A percentile compares a stretch with the other conserved stretches of the same genome.
Conservation (phyloP, 2,888 invertebrate genomes). For the Seira musarum region DNA sequence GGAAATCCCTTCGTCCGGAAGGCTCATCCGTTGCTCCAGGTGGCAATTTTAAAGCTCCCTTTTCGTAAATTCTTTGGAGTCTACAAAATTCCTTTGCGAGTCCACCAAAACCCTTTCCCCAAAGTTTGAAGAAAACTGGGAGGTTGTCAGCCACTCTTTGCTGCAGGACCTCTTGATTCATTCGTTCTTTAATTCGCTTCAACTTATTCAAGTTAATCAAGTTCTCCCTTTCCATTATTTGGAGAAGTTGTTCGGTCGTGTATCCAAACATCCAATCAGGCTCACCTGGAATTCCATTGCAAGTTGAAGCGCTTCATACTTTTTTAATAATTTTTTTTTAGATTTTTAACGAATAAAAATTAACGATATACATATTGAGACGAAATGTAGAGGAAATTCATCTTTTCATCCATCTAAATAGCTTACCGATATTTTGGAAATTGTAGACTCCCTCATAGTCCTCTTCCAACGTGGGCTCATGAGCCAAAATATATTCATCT, state of each 20-base stretch:
- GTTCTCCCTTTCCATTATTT: constrained; percentile 43
- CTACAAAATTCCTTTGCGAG: constrained; percentile 27
- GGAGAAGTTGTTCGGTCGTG: constrained; percentile 34
- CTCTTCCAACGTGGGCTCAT: constrained; percentile 29
- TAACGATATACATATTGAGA: too few relatives aligned
- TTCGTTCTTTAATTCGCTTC: constrained; percentile 23
- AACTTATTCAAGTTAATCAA: constrained; percentile 30
- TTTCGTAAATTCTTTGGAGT: constrained; percentile 12
- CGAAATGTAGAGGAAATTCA: too few relatives aligned
- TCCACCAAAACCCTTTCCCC: constrained; percentile 22
- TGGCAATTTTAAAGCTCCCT: neutral
- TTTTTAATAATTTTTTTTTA: too few relatives aligned
- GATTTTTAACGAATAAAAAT: too few relatives aligned
- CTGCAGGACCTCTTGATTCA: neutral
- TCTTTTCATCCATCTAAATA: too few relatives aligned
- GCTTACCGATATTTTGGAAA: constrained; percentile 16
- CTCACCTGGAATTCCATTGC: too few relatives aligned
- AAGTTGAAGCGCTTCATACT: too few relatives aligned
- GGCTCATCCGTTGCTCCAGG: constrained; percentile 13
- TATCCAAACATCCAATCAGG: constrained; percentile 33
- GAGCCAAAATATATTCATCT: constrained; percentile 10
- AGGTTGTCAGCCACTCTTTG: constrained; percentile 20
- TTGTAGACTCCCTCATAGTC: constrained; percentile 27
- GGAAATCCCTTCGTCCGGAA: neutral
- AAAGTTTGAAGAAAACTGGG: constrained; percentile 28